Evolutionary conservation across 2,797 vertebrate species (phyloP).

Genomic region (Gymnothorax javanicus): DNA sequence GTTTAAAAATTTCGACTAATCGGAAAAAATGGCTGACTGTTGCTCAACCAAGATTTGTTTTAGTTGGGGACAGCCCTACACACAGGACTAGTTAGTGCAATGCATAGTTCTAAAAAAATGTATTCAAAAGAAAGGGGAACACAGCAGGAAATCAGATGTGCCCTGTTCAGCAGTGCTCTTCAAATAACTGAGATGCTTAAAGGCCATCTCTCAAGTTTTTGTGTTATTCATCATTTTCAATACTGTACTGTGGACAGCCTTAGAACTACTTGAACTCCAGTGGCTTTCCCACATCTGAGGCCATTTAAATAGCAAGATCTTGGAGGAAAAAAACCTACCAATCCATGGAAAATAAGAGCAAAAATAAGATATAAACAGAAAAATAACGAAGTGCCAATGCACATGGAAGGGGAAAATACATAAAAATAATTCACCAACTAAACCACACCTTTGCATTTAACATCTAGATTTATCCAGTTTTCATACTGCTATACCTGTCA

Average conservation of each 20-base stretch:
- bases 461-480: not conserved
- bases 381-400: too few species aligned
- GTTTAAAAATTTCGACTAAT: too few species aligned
- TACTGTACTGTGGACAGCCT: not conserved
- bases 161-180: not conserved
- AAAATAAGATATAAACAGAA: too few species aligned
- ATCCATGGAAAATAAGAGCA: too few species aligned
- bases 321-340: too few species aligned
- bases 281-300: not conserved
- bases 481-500: not conserved
- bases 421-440: not conserved
- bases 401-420: too few species aligned
- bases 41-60: too few species aligned
- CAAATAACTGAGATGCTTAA: not conserved
- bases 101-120: not conserved
- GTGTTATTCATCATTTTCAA: not conserved
- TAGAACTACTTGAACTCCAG: not conserved
- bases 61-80: too few species aligned
- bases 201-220: not conserved
- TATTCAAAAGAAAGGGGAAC: not conserved
- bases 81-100: too few species aligned
- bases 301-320: too few species aligned
- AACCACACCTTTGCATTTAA: not conserved
- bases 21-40: too few species aligned
- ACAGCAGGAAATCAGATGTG: slow-evolving; percentile 24